phyloP scores from a whole-genome alignment of 2,888 invertebrate genomes.

The Acanthosoma haemorrhoidale region DNA sequence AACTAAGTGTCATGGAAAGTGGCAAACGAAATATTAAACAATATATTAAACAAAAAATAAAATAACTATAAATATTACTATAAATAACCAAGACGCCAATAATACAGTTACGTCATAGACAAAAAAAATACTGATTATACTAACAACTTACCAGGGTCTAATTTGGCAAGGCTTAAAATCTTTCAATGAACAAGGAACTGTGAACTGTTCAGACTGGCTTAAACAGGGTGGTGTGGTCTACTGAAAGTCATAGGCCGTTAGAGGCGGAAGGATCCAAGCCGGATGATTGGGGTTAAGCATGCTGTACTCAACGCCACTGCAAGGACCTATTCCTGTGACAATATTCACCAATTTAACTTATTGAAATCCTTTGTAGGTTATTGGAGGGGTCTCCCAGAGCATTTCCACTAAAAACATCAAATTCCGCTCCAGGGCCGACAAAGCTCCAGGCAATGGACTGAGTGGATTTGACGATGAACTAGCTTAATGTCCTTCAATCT shows the following conservation, averaged over 20 bases:
- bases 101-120: too few species aligned
- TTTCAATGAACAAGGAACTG: too few species aligned
- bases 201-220: too few species aligned
- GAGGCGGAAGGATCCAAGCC: not conserved
- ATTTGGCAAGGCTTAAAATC: too few species aligned
- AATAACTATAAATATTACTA: too few species aligned
- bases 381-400: not conserved
- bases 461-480: not conserved
- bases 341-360: conserved; percentile 9
- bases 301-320: not conserved
- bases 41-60: too few species aligned
- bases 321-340: not conserved
- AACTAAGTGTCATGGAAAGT: too few species aligned
- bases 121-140: too few species aligned
- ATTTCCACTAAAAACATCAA: not conserved
- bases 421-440: not conserved
- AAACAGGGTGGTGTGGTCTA: not conserved
- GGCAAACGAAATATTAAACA: too few species aligned
- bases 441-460: not conserved
- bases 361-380: not conserved
- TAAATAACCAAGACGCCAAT: too few species aligned
- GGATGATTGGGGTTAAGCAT: conserved; percentile 10
- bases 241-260: not conserved
- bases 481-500: not conserved
- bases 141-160: too few species aligned